Evolutionary conservation across 2,113 vertebrate species (phyloP).

Genomic region (Egretta garzetta): DNA sequence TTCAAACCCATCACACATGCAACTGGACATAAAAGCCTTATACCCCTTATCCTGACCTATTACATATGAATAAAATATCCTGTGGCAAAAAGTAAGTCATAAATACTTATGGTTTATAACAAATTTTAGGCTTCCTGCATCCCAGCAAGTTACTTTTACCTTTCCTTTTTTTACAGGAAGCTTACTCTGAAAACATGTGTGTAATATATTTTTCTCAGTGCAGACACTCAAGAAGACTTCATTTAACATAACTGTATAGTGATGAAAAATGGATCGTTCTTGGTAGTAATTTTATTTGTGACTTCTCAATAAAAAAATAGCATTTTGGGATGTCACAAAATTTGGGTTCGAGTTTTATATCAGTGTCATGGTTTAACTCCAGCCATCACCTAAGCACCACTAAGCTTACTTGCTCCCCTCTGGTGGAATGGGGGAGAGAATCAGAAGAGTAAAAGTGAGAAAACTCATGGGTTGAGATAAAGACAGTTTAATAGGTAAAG

Average conservation of each 20-base stretch:
- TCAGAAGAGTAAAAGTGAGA: too few relatives aligned
- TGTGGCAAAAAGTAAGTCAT: not conserved
- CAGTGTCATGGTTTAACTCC: too few relatives aligned
- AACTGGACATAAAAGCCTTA: not conserved
- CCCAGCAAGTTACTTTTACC: not conserved
- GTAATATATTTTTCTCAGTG: accelerated
- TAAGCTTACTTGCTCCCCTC: too few relatives aligned
- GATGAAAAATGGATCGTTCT: not conserved
- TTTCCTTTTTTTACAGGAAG: not conserved
- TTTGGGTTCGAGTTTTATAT: not conserved
- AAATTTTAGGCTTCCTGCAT: not conserved
- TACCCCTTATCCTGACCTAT: not conserved
- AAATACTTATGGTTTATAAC: not conserved
- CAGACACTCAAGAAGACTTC: not conserved
- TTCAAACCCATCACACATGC: not conserved
- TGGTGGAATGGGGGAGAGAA: too few relatives aligned
- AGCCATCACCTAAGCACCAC: too few relatives aligned
- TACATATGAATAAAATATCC: not conserved
- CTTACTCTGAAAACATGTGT: not conserved
- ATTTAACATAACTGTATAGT: not conserved
- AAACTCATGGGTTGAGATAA: too few relatives aligned
- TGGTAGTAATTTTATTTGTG: not conserved
- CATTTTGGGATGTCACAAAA: not conserved
- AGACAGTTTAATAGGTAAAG: too few relatives aligned
- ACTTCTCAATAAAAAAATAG: not conserved